A percentile compares a stretch with the other conserved stretches of the same genome.
These are phyloP conservation scores for Eulemur macaco DNA, from an alignment of 2,113 vertebrate genomes.

Conservation along the genomic window DNA sequence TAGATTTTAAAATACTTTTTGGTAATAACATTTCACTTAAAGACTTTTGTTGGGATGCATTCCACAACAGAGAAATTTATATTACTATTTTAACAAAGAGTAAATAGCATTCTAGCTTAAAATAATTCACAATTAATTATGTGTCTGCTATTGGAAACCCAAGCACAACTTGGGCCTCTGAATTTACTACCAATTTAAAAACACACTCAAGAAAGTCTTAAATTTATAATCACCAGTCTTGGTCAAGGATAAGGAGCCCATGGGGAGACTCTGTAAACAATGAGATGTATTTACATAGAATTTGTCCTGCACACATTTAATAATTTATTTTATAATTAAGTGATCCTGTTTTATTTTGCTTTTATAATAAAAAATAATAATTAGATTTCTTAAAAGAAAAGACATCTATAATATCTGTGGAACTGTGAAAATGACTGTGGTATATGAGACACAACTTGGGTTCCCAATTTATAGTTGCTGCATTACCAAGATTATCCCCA, in stretches of 20 bases:
- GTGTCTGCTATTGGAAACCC: slow-evolving; percentile 19
- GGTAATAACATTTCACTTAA: neutral
- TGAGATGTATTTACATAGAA: neutral
- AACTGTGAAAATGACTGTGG: neutral
- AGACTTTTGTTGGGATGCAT: neutral
- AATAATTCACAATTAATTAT: slow-evolving; percentile 21
- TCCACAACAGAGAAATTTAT: neutral
- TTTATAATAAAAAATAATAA: neutral
- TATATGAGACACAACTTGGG: neutral
- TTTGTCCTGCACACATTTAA: neutral
- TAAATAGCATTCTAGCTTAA: slow-evolving; percentile 9
- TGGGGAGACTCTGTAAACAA: neutral
- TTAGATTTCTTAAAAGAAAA: neutral
- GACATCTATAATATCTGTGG: neutral
- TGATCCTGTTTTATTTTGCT: neutral
- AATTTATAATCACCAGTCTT: slow-evolving; percentile 17
- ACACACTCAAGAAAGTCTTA: neutral
- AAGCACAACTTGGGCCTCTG: neutral
- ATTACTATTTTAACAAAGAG: slow-evolving; percentile 16
- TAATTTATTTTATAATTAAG: slow-evolving; percentile 19
- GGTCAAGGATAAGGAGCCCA: neutral
- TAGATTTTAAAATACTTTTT: slow-evolving; percentile 13
- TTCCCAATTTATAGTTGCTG: neutral
- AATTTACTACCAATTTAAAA: neutral
- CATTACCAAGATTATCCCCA: neutral